A percentile compares a stretch with the other conserved stretches of the same genome.
These are phyloP conservation scores for Knipowitschia caucasica DNA, from an alignment of 2,797 vertebrate genomes.

Conservation along the genomic window DNA sequence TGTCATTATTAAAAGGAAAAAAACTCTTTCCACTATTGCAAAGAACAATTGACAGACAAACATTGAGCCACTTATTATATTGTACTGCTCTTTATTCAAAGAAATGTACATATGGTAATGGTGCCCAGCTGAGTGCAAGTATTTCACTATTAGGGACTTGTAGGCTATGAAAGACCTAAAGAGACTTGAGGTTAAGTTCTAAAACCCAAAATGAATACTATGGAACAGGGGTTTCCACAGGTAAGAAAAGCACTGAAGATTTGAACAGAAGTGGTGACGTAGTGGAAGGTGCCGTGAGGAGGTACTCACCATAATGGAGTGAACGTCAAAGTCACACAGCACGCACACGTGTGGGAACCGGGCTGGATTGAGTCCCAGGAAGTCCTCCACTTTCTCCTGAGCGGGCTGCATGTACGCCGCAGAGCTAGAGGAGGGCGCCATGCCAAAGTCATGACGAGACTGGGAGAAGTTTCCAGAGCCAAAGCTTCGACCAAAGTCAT, in stretches of 20 bases:
- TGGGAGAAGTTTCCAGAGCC: conserved; percentile 60
- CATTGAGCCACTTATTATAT: no score
- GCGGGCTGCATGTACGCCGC: conserved; percentile 69
- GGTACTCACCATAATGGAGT: conserved; percentile 79
- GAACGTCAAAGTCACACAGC: conserved; percentile 83
- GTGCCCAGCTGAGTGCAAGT: no score
- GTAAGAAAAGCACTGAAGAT: neutral
- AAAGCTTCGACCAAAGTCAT: conserved; percentile 61
- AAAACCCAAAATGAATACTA: no score
- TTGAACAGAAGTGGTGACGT: neutral
- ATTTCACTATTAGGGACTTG: no score
- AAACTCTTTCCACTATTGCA: no score
- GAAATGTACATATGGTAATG: no score
- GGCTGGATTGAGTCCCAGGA: conserved; percentile 74
- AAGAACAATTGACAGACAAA: no score
- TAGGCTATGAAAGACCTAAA: no score
- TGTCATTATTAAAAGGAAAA: no score
- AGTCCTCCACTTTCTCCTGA: conserved; percentile 77
- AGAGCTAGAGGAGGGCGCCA: conserved; percentile 55
- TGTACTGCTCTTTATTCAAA: no score
- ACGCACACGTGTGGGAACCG: conserved; percentile 79
- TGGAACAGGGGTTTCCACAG: neutral
- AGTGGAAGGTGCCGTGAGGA: neutral
- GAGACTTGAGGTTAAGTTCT: no score
- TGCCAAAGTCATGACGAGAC: conserved; percentile 58